Percentiles rank a stretch among this genome's conserved stretches.
Evolutionary conservation across 2,797 vertebrate species (phyloP).

Genomic region (Pantherophis vulpinus): DNA sequence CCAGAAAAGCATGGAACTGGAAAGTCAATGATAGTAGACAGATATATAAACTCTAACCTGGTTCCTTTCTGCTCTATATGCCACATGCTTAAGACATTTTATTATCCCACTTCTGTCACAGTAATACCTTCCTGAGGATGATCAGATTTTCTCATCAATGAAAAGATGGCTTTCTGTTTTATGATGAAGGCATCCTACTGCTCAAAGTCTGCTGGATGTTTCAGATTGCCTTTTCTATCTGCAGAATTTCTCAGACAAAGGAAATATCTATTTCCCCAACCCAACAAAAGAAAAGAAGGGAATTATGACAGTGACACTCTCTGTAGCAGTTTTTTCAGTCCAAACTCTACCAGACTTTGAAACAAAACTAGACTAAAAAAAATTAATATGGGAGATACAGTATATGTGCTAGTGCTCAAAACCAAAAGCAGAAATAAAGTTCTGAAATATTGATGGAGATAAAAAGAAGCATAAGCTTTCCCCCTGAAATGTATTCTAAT

Average conservation of each 20-base stretch:
- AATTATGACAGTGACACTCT: background rate
- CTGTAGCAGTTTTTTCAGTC: too few relatives aligned
- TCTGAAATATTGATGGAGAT: background rate
- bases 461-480: background rate
- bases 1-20: constrained; percentile 14
- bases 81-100: background rate
- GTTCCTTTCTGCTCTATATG: background rate
- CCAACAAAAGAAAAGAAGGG: background rate
- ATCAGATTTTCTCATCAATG: background rate
- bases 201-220: background rate
- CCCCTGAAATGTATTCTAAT: background rate
- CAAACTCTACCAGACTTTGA: background rate
- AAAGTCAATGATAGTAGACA: constrained; percentile 24
- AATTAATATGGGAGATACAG: background rate
- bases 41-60: background rate
- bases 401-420: background rate
- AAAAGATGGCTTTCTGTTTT: background rate
- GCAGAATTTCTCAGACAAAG: background rate
- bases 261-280: background rate
- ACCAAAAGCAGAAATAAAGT: background rate
- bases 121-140: background rate
- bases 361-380: background rate
- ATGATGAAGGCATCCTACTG: background rate
- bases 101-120: background rate
- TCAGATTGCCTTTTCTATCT: background rate